phyloP scores from a whole-genome alignment of 2,888 invertebrate genomes.

The Lycia hirtaria region DNA sequence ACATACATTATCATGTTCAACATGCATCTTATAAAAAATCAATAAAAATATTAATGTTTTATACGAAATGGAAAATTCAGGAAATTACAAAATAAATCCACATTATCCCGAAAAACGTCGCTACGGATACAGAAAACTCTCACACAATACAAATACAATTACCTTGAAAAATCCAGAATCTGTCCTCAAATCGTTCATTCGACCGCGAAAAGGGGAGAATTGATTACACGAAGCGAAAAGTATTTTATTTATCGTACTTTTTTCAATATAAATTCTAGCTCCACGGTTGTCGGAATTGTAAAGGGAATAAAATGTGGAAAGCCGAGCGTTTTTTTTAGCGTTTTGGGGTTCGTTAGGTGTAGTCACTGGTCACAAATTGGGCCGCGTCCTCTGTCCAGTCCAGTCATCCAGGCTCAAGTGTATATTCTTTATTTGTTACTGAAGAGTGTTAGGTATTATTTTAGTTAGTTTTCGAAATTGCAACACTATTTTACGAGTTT shows the following conservation, averaged over 20 bases:
- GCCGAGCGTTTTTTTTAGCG: constrained; percentile 49
- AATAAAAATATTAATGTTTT: neutral
- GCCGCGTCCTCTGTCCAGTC: constrained; percentile 9
- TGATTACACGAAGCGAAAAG: constrained; percentile 62
- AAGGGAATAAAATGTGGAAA: constrained; percentile 56
- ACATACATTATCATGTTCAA: too few relatives aligned
- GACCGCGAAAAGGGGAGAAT: constrained; percentile 58
- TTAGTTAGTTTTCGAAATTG: too few relatives aligned
- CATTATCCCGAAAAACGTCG: neutral
- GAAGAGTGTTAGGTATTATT: too few relatives aligned
- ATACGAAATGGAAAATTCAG: neutral
- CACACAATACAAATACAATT: constrained; percentile 41
- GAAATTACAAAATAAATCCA: constrained; percentile 13
- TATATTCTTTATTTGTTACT: neutral
- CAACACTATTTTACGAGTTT: too few relatives aligned
- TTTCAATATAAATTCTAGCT: constrained; percentile 64
- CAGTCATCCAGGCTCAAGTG: neutral
- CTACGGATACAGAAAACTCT: constrained; percentile 1
- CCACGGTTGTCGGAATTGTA: constrained; percentile 59
- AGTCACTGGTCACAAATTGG: constrained; percentile 17
- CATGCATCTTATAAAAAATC: neutral
- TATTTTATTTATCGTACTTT: constrained; percentile 62
- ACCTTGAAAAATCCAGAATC: constrained; percentile 36
- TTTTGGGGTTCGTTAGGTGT: constrained; percentile 13
- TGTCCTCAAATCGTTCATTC: constrained; percentile 54